phyloP scores from a whole-genome alignment of 2,888 invertebrate genomes.

The Ligdia adustata region DNA sequence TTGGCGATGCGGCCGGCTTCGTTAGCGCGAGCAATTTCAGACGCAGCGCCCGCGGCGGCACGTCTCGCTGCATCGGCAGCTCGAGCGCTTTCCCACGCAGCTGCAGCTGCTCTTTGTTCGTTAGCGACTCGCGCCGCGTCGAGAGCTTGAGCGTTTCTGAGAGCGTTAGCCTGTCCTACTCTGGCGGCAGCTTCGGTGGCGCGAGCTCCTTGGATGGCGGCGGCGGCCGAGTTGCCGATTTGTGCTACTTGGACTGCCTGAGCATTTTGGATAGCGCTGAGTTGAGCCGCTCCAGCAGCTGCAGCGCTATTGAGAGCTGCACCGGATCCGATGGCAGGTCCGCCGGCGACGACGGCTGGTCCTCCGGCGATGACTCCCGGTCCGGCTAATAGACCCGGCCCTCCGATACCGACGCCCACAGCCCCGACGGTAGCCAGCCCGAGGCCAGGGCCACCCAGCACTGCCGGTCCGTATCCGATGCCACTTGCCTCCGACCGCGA shows the following conservation, averaged over 20 bases:
- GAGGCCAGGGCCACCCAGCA: slow-evolving; percentile 30
- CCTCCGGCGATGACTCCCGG: background rate
- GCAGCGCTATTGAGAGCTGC: slow-evolving; percentile 68
- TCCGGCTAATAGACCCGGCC: slow-evolving; percentile 24
- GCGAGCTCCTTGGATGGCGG: slow-evolving; percentile 72
- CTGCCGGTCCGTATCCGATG: slow-evolving; percentile 32
- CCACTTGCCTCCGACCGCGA: slow-evolving; percentile 53
- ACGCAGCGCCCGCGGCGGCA: slow-evolving; percentile 58
- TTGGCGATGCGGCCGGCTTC: slow-evolving; percentile 67
- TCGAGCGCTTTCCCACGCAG: slow-evolving; percentile 69
- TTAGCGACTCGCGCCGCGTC: slow-evolving; percentile 71
- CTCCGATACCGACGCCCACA: slow-evolving; percentile 25
- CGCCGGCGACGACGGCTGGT: slow-evolving; percentile 27
- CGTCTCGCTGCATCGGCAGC: slow-evolving; percentile 70
- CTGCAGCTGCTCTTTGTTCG: slow-evolving; percentile 70
- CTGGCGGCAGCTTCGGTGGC: slow-evolving; percentile 71
- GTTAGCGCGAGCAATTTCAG: slow-evolving; percentile 57
- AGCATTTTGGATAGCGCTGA: slow-evolving; percentile 73
- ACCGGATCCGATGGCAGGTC: slow-evolving; percentile 47
- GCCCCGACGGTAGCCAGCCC: slow-evolving; percentile 22
- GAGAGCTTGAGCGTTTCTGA: slow-evolving; percentile 69
- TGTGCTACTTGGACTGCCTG: slow-evolving; percentile 71
- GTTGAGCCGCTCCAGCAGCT: slow-evolving; percentile 69
- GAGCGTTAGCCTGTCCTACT: slow-evolving; percentile 67
- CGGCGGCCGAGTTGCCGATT: slow-evolving; percentile 70